Conservation (phyloP, 2,797 vertebrate genomes). For the Falco naumanni region DNA sequence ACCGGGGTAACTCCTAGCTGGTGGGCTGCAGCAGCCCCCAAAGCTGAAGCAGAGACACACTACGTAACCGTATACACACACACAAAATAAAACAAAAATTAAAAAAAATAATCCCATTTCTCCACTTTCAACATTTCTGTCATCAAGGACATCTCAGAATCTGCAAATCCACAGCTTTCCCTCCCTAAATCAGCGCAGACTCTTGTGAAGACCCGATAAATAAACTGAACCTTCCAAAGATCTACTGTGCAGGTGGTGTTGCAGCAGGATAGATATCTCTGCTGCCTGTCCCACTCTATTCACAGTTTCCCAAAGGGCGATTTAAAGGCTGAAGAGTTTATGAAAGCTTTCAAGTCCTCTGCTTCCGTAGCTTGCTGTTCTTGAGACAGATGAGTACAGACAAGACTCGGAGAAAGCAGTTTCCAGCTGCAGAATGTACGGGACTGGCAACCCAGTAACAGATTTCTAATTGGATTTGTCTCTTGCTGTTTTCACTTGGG, state of each 20-base stretch:
- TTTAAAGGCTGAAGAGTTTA: not conserved
- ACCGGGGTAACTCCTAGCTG: not conserved
- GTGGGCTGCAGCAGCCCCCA: not conserved
- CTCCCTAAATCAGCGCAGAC: not conserved
- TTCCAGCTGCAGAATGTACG: not conserved
- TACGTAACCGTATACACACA: too few relatives aligned
- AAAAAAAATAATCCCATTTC: not conserved
- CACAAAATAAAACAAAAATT: too few relatives aligned
- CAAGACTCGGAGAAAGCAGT: not conserved
- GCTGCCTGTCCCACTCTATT: not conserved
- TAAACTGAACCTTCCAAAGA: not conserved
- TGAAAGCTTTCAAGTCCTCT: not conserved
- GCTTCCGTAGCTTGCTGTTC: not conserved
- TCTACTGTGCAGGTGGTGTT: rapidly evolving
- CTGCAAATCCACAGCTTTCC: not conserved
- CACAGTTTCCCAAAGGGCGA: not conserved
- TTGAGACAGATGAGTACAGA: not conserved
- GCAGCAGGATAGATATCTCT: not conserved
- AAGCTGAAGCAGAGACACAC: not conserved
- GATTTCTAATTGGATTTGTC: not conserved
- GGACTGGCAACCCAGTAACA: not conserved
- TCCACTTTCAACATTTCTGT: not conserved
- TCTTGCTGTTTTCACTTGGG: slow-evolving; percentile 16
- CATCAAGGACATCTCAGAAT: not conserved
- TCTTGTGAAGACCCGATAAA: not conserved